Conservation (phyloP, 2,113 vertebrate genomes). For the Madoqua kirkii region DNA sequence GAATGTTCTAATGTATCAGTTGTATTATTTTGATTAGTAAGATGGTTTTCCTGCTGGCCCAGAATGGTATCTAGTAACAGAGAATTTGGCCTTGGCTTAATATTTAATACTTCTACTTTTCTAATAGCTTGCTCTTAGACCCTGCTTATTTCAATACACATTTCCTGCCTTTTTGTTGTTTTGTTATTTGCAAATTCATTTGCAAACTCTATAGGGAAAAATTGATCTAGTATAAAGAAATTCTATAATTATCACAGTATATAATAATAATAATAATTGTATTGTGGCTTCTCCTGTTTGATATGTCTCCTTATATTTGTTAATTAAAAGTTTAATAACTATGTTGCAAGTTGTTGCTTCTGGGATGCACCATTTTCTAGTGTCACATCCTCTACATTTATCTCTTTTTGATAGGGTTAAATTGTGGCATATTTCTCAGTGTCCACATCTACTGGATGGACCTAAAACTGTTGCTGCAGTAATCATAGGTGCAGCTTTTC, state of each 20-base stretch:
- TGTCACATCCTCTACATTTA: neutral
- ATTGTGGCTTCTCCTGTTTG: neutral
- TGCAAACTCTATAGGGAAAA: neutral
- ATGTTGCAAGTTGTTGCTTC: neutral
- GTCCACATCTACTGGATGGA: neutral
- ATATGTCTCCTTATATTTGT: neutral
- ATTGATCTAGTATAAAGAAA: neutral
- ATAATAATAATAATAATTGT: neutral
- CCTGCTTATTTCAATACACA: neutral
- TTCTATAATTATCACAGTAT: neutral
- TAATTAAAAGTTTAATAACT: slow-evolving; percentile 38
- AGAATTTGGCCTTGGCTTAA: neutral
- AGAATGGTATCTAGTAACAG: neutral
- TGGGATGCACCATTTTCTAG: neutral
- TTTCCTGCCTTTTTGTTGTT: neutral
- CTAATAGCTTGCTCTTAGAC: neutral
- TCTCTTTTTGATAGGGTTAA: neutral
- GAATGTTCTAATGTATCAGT: fast-evolving
- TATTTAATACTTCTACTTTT: slow-evolving; percentile 3
- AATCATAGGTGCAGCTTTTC: neutral
- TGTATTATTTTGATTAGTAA: neutral
- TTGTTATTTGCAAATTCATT: slow-evolving; percentile 21
- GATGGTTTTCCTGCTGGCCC: neutral
- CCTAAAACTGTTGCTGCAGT: neutral
- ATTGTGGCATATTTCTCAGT: neutral